Evolutionary conservation across 2,888 invertebrate genomes (phyloP), one percentile per base, ranked within the genome.

Genomic region (Cosmorhoe ocellata): DNA sequence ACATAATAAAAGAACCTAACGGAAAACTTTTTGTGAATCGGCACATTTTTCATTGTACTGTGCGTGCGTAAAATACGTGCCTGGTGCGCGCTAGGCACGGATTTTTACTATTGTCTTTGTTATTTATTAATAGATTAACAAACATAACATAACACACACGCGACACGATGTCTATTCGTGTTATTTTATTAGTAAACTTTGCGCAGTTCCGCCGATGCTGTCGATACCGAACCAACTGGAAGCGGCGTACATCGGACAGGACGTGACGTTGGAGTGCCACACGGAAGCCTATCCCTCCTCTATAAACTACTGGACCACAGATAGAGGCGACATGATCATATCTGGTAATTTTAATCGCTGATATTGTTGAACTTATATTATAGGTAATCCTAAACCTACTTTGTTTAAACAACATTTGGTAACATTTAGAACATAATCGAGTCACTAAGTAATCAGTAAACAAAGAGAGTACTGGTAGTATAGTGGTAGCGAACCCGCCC

Each of bases 301-400:
- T 44, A 97, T 97, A 80, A 97, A 97, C 91, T 98, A 97, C 81
- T 98, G 97, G 97, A 97, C 97, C 28, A 97, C 96, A 5, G 96
- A 97, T 69, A 92, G 94, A 51, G 97, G 97, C 37, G 96, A 97
- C 77, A 97, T 97, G 97, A 97, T 97, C 71, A 96, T 97, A 88
- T 96, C 97, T 86, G 97, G 97, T 96, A 66, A 34, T 13, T 18
- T 13, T 12, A 22, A 18, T 18, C 4, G 18, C 18, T 18, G n/a
- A n/a, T n/a, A n/a, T n/a, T n/a, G 18, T 18, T 18, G 18, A 18
- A 3, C 18, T 18, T n/a, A n/a, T n/a, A n/a, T n/a, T n/a, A n/a
- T n/a, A n/a, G n/a, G n/a, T n/a, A n/a, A n/a, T n/a, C n/a, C n/a
- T n/a, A n/a, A n/a, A n/a, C n/a, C n/a, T n/a, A n/a, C n/a, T n/a